Evolutionary conservation across 1,140 invertebrate species (phyloP), one percentile per base, ranked within the genome.

Genomic region (Helicoverpa armigera): DNA sequence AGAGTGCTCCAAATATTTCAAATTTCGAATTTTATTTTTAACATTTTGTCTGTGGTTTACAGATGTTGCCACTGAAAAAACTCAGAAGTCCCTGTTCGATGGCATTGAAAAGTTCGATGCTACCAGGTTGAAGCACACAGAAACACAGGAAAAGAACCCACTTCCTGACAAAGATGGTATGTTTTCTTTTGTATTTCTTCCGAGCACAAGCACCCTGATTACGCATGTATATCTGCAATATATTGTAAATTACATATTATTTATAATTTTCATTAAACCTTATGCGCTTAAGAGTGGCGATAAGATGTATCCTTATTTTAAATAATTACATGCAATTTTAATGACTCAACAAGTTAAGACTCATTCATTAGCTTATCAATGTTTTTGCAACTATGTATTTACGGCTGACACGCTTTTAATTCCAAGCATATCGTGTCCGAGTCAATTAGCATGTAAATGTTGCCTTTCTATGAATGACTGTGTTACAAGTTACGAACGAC

Each of bases 111-210:
- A 96, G 79, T 98, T 98, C 90, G 97, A 98, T 92, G 95, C 97
- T 61, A 96, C 95, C 80, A 97, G 97, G 91, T 95, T 99, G 92
- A 99, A 99, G 95, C 98, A 98, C 90, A 98, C 98, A 29, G 97
- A 98, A 94, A 99, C 98, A 50, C 96, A 98, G 88, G 98, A 99
- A 92, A 99, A 99, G 94, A 98, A 98, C 93, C 97, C 98, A 60
- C 96, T 99, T 87, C 98, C 98, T 61, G 98, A 98, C 91, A 98
- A 99, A 97, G 98, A 98, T 96, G 98, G 98, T 99, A 96, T 80
- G 67, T 50, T 72, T 72, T 82, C 13, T 48, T 29, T 31, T 1
- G n/a, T 43, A 43, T 43, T 67, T 29, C 4, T 2, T 54, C 31
- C 31, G 13, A 31, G 31, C 72, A 75, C 54, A 29, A 74, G 72